These are phyloP conservation scores for Zosterops pallidus DNA, from an alignment of 2,113 vertebrate species.

Conservation along the genomic window DNA sequence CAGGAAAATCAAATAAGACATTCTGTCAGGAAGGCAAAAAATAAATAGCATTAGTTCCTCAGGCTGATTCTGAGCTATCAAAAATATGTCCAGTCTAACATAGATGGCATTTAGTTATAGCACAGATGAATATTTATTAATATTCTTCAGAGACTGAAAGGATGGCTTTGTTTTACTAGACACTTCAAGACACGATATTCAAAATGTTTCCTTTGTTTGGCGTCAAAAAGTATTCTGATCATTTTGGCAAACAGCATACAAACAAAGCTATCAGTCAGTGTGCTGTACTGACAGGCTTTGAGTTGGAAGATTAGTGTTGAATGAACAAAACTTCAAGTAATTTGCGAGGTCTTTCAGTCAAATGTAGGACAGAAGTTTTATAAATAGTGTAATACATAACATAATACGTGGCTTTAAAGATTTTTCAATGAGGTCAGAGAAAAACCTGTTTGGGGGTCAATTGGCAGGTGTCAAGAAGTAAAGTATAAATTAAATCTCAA, in stretches of 20 bases:
- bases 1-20: constrained; percentile 48
- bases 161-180: constrained; percentile 32
- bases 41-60: constrained; percentile 60
- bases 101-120: constrained; percentile 59
- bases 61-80: constrained; percentile 43
- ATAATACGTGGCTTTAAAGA: background rate
- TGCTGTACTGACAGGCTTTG: constrained; percentile 2
- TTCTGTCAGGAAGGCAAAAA: constrained; percentile 52
- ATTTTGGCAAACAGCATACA: background rate
- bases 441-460: background rate
- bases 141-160: constrained; percentile 41
- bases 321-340: constrained; percentile 58
- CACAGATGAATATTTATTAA: constrained; percentile 49
- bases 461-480: background rate
- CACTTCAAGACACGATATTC: constrained; percentile 23
- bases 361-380: constrained; percentile 40
- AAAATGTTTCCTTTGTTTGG: constrained; percentile 61
- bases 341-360: constrained; percentile 49
- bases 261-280: constrained; percentile 25
- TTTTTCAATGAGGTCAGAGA: constrained; percentile 27
- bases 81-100: constrained; percentile 59
- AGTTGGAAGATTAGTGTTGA: constrained; percentile 49
- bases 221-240: background rate
- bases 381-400: constrained; percentile 3
- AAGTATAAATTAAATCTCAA: constrained; percentile 20